Conservation (phyloP, 2,888 invertebrate species). For the Mimumesa dahlbomi region DNA sequence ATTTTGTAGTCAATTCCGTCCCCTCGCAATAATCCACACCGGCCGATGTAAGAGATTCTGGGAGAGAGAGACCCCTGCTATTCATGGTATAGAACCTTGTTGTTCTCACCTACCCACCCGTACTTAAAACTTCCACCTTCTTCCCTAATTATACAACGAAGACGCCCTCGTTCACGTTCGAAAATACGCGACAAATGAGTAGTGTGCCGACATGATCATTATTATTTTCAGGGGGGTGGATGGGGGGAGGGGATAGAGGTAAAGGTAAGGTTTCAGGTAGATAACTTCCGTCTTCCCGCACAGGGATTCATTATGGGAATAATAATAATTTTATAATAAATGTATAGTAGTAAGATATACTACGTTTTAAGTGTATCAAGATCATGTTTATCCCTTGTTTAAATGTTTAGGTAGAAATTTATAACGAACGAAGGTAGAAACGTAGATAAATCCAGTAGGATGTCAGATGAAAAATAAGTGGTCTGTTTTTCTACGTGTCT, state of each 20-base stretch:
- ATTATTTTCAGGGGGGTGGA: too few species aligned
- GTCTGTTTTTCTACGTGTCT: too few species aligned
- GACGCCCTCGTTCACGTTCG: background rate
- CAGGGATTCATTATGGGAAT: background rate
- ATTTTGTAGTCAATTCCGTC: conserved; percentile 69
- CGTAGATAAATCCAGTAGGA: too few species aligned
- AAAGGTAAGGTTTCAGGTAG: conserved; percentile 5
- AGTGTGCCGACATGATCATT: background rate
- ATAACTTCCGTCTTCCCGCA: background rate
- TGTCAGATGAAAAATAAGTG: too few species aligned
- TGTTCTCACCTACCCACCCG: conserved; percentile 57
- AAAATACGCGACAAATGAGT: conserved; percentile 5
- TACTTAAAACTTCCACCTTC: conserved; percentile 46
- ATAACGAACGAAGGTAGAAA: too few species aligned
- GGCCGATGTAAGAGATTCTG: conserved; percentile 25
- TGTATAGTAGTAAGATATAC: too few species aligned
- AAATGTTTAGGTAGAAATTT: too few species aligned
- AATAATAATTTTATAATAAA: too few species aligned
- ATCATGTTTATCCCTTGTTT: too few species aligned
- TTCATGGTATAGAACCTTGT: conserved; percentile 40
- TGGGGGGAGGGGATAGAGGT: too few species aligned
- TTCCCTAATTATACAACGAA: conserved; percentile 45
- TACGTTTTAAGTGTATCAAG: too few species aligned
- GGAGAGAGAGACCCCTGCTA: conserved; percentile 20
- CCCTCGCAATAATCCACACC: conserved; percentile 67